Base-by-base conservation (phyloP, 2,888 invertebrate genomes). In the Adineta ricciae region DNA sequence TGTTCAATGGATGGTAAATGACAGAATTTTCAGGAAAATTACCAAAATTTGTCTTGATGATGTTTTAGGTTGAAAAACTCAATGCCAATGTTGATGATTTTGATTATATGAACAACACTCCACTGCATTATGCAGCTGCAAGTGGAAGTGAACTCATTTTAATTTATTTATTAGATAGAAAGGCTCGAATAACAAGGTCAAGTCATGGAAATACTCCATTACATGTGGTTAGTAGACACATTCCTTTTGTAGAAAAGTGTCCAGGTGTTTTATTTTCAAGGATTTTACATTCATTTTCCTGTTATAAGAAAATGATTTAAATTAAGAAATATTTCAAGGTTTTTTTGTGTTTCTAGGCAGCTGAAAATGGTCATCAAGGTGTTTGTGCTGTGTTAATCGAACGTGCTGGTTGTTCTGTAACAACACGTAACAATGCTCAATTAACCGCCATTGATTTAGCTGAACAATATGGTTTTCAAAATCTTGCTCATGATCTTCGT, bases 61-160 rank as follows among this genome's bases (percentile, higher is more conserved):
- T 78, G 9, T 78, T 78, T 36, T 78, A 78, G 73, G 24, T 78
- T 8, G 73, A 78, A 21, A 78, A 36, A 78, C 21, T 32, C 24
- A 78, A 78, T 78, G 73, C 73, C 1, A 78, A 78, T 78, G 21
- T 78, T 21, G 41, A 78, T 41, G 73, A 78, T 78, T 7, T 38
- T 41, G 73, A 78, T 78, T 78, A 78, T 78, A 41, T 41, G 41
- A 78, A 36, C 24, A 41, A 78, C 41, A 78, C 73, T 7, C 73
- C 73, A 16, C 73, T 78, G 38, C 73, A 78, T 78, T 78, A 78
- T 78, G 73, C 73, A 78, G 73, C 73, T 41, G 41, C 38, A 41
- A 36, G 2, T 78, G 24, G n/a, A 9, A 36, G 32, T 36, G 41
- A 78, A 78, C 1, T 14, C 3, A 36, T 78, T 38, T 24, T 78